These are phyloP conservation scores for Apis dorsata DNA, from an alignment of 1,140 invertebrate species.

Conservation along the genomic window DNA sequence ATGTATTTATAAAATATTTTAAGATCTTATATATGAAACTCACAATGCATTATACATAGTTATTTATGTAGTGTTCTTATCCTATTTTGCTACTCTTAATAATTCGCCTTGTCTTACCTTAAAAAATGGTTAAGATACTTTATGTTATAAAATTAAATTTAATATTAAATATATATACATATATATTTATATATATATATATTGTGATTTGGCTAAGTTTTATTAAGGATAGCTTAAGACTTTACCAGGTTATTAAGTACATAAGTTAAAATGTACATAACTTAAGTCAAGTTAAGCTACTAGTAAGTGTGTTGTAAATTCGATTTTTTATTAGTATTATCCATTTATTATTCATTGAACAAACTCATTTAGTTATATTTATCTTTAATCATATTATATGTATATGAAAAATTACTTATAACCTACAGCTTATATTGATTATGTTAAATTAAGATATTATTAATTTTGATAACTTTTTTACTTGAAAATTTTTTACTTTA, in stretches of 20 bases:
- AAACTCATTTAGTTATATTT: conserved; percentile 58
- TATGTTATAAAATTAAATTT: conserved; percentile 57
- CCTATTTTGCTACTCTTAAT: conserved; percentile 41
- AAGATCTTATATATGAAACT: conserved; percentile 55
- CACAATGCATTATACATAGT: conserved; percentile 49
- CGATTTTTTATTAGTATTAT: conserved; percentile 48
- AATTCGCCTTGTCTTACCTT: conserved; percentile 51
- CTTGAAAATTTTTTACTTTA: conserved; percentile 16
- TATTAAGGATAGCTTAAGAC: conserved; percentile 74
- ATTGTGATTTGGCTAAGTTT: conserved; percentile 64
- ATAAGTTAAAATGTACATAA: conserved; percentile 70
- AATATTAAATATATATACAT: conserved; percentile 35
- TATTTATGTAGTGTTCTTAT: conserved; percentile 45
- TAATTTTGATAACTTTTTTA: conserved; percentile 32
- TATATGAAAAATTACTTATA: conserved; percentile 25
- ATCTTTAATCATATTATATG: conserved; percentile 41
- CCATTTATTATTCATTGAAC: conserved; percentile 34
- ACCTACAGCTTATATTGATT: conserved; percentile 17
- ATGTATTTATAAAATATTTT: conserved; percentile 46
- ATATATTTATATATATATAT: conserved; percentile 37
- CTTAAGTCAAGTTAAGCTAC: conserved; percentile 67
- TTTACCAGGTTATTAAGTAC: conserved; percentile 67
- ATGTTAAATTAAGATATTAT: conserved; percentile 38
- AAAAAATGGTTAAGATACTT: conserved; percentile 47
- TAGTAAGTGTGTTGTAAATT: conserved; percentile 57